These are phyloP conservation scores for Nycteola revayana DNA, from an alignment of 2,888 invertebrate genomes.

Conservation along the genomic window DNA sequence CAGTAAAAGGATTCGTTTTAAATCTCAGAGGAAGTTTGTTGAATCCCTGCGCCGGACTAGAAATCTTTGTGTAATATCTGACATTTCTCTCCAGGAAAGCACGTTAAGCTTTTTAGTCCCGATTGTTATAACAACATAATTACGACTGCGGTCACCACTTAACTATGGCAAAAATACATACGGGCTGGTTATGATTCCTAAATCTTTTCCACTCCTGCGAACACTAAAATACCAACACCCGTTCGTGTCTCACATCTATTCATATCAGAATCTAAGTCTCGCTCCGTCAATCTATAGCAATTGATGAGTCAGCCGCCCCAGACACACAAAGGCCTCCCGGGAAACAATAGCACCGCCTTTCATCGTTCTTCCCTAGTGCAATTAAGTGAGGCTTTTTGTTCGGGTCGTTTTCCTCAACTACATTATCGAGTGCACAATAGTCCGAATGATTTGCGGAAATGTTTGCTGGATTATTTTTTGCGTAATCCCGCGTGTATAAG, in stretches of 20 bases:
- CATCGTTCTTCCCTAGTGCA: constrained; percentile 68
- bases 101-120: too few relatives aligned
- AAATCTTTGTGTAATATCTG: too few relatives aligned
- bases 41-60: too few relatives aligned
- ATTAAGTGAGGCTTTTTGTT: constrained; percentile 79
- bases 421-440: constrained; percentile 76
- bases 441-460: constrained; percentile 76
- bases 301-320: constrained; percentile 72
- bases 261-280: constrained; percentile 51
- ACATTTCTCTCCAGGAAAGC: too few relatives aligned
- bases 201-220: too few relatives aligned
- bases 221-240: too few relatives aligned
- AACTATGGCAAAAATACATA: too few relatives aligned
- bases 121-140: too few relatives aligned
- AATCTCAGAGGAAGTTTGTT: too few relatives aligned
- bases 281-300: constrained; percentile 64
- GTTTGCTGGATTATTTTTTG: constrained; percentile 63
- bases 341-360: constrained; percentile 72
- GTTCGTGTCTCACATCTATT: constrained; percentile 17
- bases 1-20: too few relatives aligned
- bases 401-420: constrained; percentile 63
- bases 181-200: too few relatives aligned
- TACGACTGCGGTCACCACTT: too few relatives aligned
- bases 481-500: constrained; percentile 45
- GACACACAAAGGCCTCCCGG: constrained; percentile 64